Base-by-base conservation (phyloP, 2,888 invertebrate genomes). In the Entomobrya multifasciata region DNA sequence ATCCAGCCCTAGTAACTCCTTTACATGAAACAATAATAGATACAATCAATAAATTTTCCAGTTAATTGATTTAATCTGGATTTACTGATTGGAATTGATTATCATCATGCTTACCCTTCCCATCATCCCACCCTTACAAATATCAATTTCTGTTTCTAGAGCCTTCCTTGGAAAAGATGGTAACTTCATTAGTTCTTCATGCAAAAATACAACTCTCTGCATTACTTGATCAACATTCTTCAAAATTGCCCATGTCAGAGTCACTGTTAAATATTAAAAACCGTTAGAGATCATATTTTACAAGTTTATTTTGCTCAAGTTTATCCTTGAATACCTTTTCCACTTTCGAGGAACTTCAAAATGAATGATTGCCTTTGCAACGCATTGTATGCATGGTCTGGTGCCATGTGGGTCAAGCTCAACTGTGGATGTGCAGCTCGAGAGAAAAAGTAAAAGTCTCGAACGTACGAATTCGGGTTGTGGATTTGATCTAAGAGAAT, bases 141-240 rank as follows among this genome's bases (percentile, higher is more conserved):
- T 94, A 91, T 97, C 97, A 90, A 99, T 95, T 92, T 99, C 99
- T 0, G 98, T 96, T 93, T 99, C 99, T 0, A 99, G 93, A 1
- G 99, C 99, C 93, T 99, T 99, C 41, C 99, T 94, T 0, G 99
- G 99, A 92, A 99, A 99, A 0, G 99, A 97, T 0, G 99, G 99
- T 10, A 99, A 94, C 92, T 99, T 99, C 95, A 99, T 98, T 10
- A 99, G 94, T 93, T 99, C 99, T 92, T 99, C 99, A 92, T 99
- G 99, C 6, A 99, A 94, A 92, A 99, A 99, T 1, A 99, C 98
- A 3, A 99, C 99, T 89, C 99, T 95, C 93, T 99, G 99, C 8
- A 99, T 98, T 11, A 99, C 95, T 96, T 97, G 92, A 82, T 97
- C 97, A 41, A 97, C 97, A 92, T 97, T 97, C 92, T 97, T 97